A percentile compares a stretch with the other conserved stretches of the same genome.
phyloP scores from a whole-genome alignment of 2,888 invertebrate genomes.

The Linnaemya vulpina region DNA sequence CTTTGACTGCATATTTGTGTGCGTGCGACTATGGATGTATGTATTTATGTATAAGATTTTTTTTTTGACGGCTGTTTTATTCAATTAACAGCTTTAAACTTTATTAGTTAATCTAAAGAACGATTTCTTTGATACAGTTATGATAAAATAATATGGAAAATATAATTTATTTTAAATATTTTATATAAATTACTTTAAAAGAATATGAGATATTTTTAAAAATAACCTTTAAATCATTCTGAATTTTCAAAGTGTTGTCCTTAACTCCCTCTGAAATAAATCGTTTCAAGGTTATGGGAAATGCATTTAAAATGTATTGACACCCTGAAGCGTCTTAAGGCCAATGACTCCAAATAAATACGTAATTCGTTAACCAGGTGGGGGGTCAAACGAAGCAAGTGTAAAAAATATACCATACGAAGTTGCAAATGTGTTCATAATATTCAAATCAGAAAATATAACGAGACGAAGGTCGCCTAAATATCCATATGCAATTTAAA shows the following conservation, averaged over 20 bases:
- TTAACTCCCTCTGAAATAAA: neutral
- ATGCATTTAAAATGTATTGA: neutral
- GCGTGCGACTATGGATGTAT: neutral
- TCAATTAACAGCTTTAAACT: slow-evolving; percentile 26
- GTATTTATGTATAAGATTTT: neutral
- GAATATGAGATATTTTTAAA: neutral
- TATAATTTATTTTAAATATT: slow-evolving; percentile 5
- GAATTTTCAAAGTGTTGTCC: slow-evolving; percentile 4
- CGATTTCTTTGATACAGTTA: neutral
- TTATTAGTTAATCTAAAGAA: neutral
- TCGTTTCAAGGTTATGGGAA: slow-evolving; percentile 44
- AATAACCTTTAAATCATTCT: slow-evolving; percentile 11
- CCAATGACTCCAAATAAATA: slow-evolving; percentile 39
- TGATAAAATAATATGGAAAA: slow-evolving; percentile 8
- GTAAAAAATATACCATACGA: neutral
- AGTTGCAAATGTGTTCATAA: neutral
- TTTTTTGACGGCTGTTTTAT: slow-evolving; percentile 12
- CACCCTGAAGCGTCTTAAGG: slow-evolving; percentile 3
- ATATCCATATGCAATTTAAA: neutral
- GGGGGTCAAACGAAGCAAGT: neutral
- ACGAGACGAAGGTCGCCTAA: neutral
- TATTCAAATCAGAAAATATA: neutral
- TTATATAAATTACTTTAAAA: neutral
- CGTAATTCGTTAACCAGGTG: no score
- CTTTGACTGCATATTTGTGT: slow-evolving; percentile 1